Evolutionary conservation across 2,888 invertebrate species (phyloP), one percentile per base, ranked within the genome.

Genomic region (Rhyacophila evoluta): DNA sequence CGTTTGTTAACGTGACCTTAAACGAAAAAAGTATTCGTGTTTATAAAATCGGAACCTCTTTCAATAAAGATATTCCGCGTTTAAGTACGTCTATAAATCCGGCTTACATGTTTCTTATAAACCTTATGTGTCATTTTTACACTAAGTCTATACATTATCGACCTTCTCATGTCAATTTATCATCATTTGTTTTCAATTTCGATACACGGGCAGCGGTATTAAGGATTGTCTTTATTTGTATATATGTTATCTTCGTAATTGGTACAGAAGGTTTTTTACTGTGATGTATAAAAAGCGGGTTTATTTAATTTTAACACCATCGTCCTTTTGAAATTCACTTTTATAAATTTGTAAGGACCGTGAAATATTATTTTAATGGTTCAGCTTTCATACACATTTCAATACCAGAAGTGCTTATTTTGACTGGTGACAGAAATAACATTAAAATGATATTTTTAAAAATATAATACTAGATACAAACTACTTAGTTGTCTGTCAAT

Each of bases 131-230:
- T 55, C 55, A 55, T 55, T 55, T 55, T 25, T 55, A 55, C 55
- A 55, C 55, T 55, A 25, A 55, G 55, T 55, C 55, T 55, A 55
- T 55, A 55, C 55, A 8, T 55, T 81, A 74, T 72, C 72, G 78
- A 69, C 69, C 74, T 72, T 72, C 70, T 78, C 71, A 55, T 33
- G 77, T 81, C 81, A 77, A 81, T 81, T 79, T 77, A 79, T 81
- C 81, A 79, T 78, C 67, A 81, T 81, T 78, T 75, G 81, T 81
- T 81, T 33, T 81, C 81, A 81, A 81, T 81, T 79, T 81, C 67
- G 36, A 15, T 29, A 39, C 2, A 15, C 39, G 39, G 55, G 3
- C 8, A 19, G 55, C 25, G 15, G 15, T 19, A 25, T 55, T 19
- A 55, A 55, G 25, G 55, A 55, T 55, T 55, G 55, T 10, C 19